Base-by-base conservation (phyloP, 2,888 invertebrate genomes). In the Melieria omissa region DNA sequence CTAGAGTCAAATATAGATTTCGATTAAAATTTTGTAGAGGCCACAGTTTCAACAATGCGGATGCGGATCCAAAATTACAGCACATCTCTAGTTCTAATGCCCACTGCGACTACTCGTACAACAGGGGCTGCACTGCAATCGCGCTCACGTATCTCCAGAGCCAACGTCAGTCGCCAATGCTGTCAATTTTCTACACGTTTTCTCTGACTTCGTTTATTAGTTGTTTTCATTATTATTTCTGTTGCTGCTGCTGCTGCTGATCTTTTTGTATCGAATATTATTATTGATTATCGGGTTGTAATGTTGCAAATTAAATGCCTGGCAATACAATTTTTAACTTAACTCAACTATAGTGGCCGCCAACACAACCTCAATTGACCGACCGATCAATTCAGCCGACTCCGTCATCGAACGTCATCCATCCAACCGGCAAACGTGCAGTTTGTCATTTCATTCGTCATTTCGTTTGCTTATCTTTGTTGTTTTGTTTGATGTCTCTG, bases 301-400 rank as follows among this genome's bases (percentile, higher is more conserved):
- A 81, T 83, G 81, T 80, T 83, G 84, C 83, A 84, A 84, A 84
- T 84, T 84, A 84, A 84, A 84, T 84, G 84, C 75, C 79, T 80
- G 71, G 70, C 65, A 69, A 67, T 67, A 65, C 72, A 71, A 68
- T 62, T 67, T 69, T 63, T 12, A 70, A 61, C 29, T 29, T 29
- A 29, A 29, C 29, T 67, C 69, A 57, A 44, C 54, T 52, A 52
- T 16, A 62, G 46, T 62, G 62, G 65, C 45, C 45, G 5, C 57
- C 64, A 57, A 62, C 62, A 61, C 54, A 62, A 58, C 46, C 41
- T 16, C 10, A 7, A 14, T 64, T 47, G 67, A 29, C 47, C 9
- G 47, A 44, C 42, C 42, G 57, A 44, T 55, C 46, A 14, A n/a
- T 68, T 16, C 44, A 46, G 45, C 45, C 61, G 49, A 45, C 47